phyloP scores from a whole-genome alignment of 2,888 invertebrate species.

The Gibbula magus region DNA sequence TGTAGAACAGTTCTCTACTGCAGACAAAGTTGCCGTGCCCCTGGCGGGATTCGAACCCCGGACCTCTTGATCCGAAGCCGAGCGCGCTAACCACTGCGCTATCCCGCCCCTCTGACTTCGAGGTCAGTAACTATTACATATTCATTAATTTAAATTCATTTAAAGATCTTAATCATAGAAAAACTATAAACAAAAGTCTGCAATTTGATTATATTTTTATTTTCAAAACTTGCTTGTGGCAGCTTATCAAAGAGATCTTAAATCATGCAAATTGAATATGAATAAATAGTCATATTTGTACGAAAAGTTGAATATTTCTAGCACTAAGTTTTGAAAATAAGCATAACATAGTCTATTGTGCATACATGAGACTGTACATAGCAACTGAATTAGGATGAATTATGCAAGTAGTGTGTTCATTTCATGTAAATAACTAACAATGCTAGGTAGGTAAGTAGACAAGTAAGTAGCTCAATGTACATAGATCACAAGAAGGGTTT shows the following conservation, averaged over 20 bases:
- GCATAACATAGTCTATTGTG: constrained; percentile 4
- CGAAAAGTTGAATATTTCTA: constrained; percentile 10
- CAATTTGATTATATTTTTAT: constrained; percentile 11
- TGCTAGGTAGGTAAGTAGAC: background rate
- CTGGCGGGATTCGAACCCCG: no score
- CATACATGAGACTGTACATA: background rate
- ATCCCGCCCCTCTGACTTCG: background rate
- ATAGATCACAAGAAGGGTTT: background rate
- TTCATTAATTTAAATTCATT: no score
- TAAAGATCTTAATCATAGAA: background rate
- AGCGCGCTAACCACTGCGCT: no score
- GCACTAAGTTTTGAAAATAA: constrained; percentile 16
- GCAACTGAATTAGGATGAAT: background rate
- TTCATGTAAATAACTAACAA: background rate
- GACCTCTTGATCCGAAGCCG: no score
- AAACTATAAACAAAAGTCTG: background rate
- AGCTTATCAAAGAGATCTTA: constrained; percentile 19
- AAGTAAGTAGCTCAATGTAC: background rate
- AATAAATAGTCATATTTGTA: constrained; percentile 18
- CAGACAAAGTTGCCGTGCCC: no score
- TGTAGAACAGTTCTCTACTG: no score
- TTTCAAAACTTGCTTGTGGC: constrained; percentile 14
- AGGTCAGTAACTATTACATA: no score
- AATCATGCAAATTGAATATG: constrained; percentile 21
- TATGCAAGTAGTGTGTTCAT: constrained; percentile 15